A percentile compares a stretch with the other conserved stretches of the same genome.
These are phyloP conservation scores for Enoplolaimus lenunculus DNA, from an alignment of 2,888 invertebrate species.

Conservation along the genomic window DNA sequence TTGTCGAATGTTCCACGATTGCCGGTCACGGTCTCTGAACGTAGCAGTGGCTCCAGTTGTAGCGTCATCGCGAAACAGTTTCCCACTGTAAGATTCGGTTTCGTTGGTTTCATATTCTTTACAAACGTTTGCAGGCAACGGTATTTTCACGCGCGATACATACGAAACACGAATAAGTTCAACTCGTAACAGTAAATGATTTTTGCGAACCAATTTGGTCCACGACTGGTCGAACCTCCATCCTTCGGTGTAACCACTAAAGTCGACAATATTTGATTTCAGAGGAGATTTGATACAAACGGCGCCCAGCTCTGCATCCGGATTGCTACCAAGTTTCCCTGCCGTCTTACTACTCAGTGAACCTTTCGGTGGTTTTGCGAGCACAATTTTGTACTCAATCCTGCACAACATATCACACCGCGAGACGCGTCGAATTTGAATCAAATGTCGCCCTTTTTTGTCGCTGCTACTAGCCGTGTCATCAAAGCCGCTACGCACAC, in stretches of 20 bases:
- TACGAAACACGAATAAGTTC: constrained; percentile 5
- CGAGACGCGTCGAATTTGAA: constrained; percentile 50
- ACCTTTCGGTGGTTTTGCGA: constrained; percentile 34
- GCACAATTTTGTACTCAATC: constrained; percentile 52
- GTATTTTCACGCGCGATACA: too few species aligned
- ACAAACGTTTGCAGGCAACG: too few species aligned
- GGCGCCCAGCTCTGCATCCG: not conserved
- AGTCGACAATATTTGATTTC: constrained; percentile 17
- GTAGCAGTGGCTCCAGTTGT: too few species aligned
- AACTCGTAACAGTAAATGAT: not conserved
- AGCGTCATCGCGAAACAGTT: too few species aligned
- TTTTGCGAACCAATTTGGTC: not conserved
- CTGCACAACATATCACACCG: constrained; percentile 65
- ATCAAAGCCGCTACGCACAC: too few species aligned
- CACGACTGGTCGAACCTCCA: constrained; percentile 5
- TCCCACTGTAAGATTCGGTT: too few species aligned
- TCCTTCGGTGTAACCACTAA: constrained; percentile 12
- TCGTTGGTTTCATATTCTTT: too few species aligned
- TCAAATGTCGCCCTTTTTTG: constrained; percentile 22
- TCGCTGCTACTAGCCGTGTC: too few species aligned
- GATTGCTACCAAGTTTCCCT: not conserved
- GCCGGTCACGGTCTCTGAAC: too few species aligned
- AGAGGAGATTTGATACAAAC: not conserved
- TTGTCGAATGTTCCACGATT: too few species aligned
- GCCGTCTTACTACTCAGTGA: not conserved